Evolutionary conservation across 2,113 vertebrate species (phyloP).

Genomic region (Eonycteris spelaea): DNA sequence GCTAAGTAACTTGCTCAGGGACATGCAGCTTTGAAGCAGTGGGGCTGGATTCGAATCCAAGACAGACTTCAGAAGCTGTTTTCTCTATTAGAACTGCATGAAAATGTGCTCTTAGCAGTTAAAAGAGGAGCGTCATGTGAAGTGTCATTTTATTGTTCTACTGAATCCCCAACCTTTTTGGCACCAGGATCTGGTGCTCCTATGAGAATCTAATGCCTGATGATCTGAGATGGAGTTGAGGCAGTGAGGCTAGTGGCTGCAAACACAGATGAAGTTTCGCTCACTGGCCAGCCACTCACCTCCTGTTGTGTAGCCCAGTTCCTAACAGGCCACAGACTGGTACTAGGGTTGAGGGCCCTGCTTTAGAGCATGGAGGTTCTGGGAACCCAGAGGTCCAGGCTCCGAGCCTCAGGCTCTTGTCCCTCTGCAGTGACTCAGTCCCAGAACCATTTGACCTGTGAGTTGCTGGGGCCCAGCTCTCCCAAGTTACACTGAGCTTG

Average conservation of each 20-base stretch:
- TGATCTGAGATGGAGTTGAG: too few relatives aligned
- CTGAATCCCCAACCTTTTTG: not conserved
- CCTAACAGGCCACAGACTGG: too few relatives aligned
- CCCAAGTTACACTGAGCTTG: not conserved
- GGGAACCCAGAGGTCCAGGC: not conserved
- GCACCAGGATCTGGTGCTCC: too few relatives aligned
- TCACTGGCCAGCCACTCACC: too few relatives aligned
- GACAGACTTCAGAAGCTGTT: not conserved
- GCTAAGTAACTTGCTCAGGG: not conserved
- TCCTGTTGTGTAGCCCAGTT: too few relatives aligned
- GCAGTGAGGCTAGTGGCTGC: too few relatives aligned
- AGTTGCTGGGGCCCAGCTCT: slow-evolving; percentile 44
- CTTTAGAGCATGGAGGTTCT: too few relatives aligned
- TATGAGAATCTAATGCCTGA: too few relatives aligned
- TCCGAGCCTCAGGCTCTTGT: not conserved
- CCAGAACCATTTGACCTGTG: slow-evolving; percentile 4
- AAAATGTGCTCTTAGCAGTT: not conserved
- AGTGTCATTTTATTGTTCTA: not conserved
- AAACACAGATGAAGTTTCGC: too few relatives aligned
- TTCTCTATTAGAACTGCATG: not conserved
- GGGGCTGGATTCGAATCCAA: not conserved
- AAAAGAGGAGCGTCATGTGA: not conserved
- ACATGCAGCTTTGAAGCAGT: not conserved
- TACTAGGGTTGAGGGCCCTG: too few relatives aligned
- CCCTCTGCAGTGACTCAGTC: not conserved